Evolutionary conservation across 2,113 vertebrate genomes (phyloP).

Genomic region (Catharus bicknelli): DNA sequence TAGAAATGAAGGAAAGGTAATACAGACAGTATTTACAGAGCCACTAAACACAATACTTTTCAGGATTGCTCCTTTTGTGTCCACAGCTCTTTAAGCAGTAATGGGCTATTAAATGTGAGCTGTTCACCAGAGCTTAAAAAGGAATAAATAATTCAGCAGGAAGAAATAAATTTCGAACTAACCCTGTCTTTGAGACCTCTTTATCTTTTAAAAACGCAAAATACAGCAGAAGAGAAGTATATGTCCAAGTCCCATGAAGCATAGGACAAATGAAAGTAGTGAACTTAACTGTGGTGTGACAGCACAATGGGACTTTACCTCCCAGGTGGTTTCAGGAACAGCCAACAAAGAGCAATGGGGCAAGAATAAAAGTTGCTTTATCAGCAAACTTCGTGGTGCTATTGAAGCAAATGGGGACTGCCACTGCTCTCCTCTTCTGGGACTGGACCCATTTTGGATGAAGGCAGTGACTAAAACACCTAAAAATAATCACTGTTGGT

Average conservation of each 20-base stretch:
- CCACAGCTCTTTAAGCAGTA: constrained; percentile 6
- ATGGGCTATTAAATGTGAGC: background rate
- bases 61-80: background rate
- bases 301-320: background rate
- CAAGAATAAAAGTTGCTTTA: background rate
- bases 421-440: background rate
- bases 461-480: background rate
- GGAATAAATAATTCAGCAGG: constrained; percentile 45
- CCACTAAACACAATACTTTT: background rate
- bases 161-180: constrained; percentile 24
- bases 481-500: background rate
- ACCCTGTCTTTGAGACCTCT: background rate
- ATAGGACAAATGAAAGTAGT: background rate
- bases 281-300: background rate
- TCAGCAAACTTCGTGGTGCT: background rate
- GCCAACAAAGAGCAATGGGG: background rate
- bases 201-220: background rate
- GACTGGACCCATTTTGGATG: background rate
- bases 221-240: background rate
- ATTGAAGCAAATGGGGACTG: background rate
- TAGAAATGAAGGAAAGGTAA: constrained; percentile 18
- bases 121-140: background rate
- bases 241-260: background rate
- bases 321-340: background rate
- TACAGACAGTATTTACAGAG: background rate